phyloP scores from a whole-genome alignment of 2,888 invertebrate species.

The Lypha dubia region DNA sequence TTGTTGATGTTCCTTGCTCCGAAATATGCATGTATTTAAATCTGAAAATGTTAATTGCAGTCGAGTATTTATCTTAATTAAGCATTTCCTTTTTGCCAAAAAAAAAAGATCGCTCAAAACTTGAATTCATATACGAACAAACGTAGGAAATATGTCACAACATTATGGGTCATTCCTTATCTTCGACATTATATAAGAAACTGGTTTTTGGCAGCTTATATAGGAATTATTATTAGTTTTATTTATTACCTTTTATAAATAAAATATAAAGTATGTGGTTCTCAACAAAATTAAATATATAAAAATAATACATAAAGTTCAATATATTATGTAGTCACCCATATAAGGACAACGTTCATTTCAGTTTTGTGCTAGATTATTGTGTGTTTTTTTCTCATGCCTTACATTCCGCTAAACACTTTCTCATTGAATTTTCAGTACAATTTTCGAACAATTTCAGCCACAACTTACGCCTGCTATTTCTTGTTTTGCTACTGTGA shows the following conservation, averaged over 20 bases:
- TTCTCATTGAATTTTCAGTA: conserved; percentile 61
- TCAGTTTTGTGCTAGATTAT: conserved; percentile 24
- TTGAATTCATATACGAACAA: conserved; percentile 25
- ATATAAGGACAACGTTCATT: conserved; percentile 24
- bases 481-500: conserved; percentile 24
- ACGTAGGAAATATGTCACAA: background rate
- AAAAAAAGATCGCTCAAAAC: conserved; percentile 50
- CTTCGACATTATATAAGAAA: no score
- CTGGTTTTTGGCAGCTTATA: no score
- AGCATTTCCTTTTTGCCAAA: conserved; percentile 74
- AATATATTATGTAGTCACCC: conserved; percentile 8
- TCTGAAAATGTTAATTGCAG: conserved; percentile 77
- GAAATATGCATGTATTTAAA: conserved; percentile 73
- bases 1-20: conserved; percentile 17
- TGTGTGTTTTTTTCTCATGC: conserved; percentile 39
- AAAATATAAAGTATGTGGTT: no score
- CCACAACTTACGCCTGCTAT: conserved; percentile 49
- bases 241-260: no score
- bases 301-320: no score
- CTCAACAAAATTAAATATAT: no score
- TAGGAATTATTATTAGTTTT: no score
- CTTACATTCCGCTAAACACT: conserved; percentile 65
- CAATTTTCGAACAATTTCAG: conserved; percentile 47
- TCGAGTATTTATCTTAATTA: conserved; percentile 79
- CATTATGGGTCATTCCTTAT: conserved; percentile 35